Evolutionary conservation across 1,140 invertebrate species (phyloP).

Genomic region (Drosophila setifemur): DNA sequence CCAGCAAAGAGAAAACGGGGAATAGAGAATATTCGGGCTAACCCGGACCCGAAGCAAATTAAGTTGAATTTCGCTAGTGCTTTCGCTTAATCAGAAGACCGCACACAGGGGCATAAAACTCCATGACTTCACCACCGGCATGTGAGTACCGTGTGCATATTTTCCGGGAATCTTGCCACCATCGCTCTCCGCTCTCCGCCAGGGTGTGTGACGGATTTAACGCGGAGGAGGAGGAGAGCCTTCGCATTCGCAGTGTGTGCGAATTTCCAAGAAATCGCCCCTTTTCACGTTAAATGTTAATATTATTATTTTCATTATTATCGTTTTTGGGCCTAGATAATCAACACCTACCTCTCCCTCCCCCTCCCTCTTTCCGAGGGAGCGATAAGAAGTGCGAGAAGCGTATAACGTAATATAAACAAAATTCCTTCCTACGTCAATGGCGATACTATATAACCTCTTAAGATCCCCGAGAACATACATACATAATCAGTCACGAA

Average conservation of each 20-base stretch:
- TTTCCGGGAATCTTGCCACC: constrained; percentile 64
- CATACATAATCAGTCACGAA: constrained; percentile 76
- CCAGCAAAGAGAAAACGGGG: background rate
- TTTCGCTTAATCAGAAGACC: constrained; percentile 74
- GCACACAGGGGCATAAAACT: constrained; percentile 28
- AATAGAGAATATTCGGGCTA: constrained; percentile 8
- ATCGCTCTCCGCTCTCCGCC: too few species aligned
- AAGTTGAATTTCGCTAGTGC: constrained; percentile 67
- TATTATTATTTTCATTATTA: constrained; percentile 65
- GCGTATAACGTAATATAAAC: constrained; percentile 41
- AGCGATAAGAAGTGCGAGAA: constrained; percentile 16
- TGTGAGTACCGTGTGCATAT: constrained; percentile 68
- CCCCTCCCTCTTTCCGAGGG: constrained; percentile 1
- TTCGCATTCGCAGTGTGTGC: constrained; percentile 30
- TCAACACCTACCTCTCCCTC: constrained; percentile 3
- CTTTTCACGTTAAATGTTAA: constrained; percentile 71
- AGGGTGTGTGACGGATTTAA: constrained; percentile 49
- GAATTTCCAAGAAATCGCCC: constrained; percentile 58
- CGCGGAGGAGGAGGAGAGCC: constrained; percentile 49
- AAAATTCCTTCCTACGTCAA: constrained; percentile 37
- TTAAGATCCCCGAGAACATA: constrained; percentile 42
- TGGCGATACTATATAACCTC: constrained; percentile 32
- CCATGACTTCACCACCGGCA: constrained; percentile 66
- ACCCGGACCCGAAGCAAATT: constrained; percentile 51
- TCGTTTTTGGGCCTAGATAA: constrained; percentile 43